Conservation (phyloP, 1,140 invertebrate genomes). For the honey bee (Apis mellifera) region DNA sequence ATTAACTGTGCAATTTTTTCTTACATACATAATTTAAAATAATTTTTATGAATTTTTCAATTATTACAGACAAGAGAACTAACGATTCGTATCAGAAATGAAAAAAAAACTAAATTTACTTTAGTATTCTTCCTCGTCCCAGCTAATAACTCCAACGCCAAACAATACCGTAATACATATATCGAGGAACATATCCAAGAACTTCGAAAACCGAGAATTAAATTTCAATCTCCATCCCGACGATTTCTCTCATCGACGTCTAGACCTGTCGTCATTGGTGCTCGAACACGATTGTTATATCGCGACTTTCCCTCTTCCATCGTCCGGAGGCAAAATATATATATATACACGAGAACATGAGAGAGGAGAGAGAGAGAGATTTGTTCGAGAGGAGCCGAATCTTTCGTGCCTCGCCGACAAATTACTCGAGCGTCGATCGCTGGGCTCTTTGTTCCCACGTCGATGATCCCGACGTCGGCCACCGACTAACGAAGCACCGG, state of each 20-base stretch:
- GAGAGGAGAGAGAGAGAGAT: conserved; percentile 5
- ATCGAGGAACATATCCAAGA: not conserved
- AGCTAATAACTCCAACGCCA: too few species aligned
- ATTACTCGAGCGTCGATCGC: conserved; percentile 52
- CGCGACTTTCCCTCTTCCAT: not conserved
- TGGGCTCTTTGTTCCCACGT: conserved; percentile 51
- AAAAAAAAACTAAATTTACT: too few species aligned
- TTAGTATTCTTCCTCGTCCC: too few species aligned
- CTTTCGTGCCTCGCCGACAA: conserved; percentile 41
- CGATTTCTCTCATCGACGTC: not conserved
- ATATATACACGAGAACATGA: not conserved
- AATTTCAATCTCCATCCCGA: not conserved
- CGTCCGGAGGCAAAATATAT: not conserved
- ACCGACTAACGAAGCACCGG: conserved; percentile 66
- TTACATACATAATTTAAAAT: too few species aligned
- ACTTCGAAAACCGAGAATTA: not conserved
- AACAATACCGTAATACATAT: too few species aligned
- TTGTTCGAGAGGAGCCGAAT: conserved; percentile 39
- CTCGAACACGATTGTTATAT: not conserved
- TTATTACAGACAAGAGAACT: too few species aligned
- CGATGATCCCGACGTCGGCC: conserved; percentile 47
- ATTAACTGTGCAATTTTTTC: too few species aligned
- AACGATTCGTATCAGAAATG: too few species aligned
- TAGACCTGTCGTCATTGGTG: not conserved
- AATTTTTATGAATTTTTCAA: too few species aligned